Evolutionary conservation across 2,113 vertebrate species (phyloP), one percentile per base, ranked within the genome.

Genomic region (Lamprologus ornatipinnis): DNA sequence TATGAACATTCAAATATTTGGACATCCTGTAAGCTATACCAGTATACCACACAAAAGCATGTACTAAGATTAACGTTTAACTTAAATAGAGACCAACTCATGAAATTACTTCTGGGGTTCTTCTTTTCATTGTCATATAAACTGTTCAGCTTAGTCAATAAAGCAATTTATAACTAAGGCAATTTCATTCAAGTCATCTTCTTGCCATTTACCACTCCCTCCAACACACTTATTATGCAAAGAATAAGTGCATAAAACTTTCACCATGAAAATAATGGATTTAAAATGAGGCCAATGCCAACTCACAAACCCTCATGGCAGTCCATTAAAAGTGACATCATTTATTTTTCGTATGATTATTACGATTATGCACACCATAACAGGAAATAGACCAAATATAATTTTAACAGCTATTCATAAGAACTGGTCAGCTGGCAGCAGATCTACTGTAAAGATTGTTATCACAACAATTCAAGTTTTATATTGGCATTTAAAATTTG

Each of bases 251-350:
- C 80, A 81, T 89, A 83, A 92, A 91, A 81, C 54, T 51, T 35
- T 83, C 63, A 82, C 31, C 63, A 75, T 81, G 68, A 68, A 31
- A 87, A 87, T 91, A 94, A 93, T 91, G 78, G 89, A 78, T 91
- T 89, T 88, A 70, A 79, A 40, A 86, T 78, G 87, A 85, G 63
- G 40, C 45, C 53, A 33, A 28, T 81, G 89, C 79, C 83, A 87
- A 21, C 83, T 87, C 73, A 79, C 31, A 86, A 54, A 23, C 21
- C 58, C 37, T 53, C 17, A 37, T 81, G 78, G 82, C 80, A 81
- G 19, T 75, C 75, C 11, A 19, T 90, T 87, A 87, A 91, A 87
- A 87, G 53, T 75, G 82, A 91, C 85, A 65, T 75, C 83, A 82
- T 89, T 93, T 65, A 80, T 70, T 73, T 86, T 90, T 80, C 60